Evolutionary conservation across 1,140 invertebrate species (phyloP).

Genomic region (Dufourea novaeangliae): DNA sequence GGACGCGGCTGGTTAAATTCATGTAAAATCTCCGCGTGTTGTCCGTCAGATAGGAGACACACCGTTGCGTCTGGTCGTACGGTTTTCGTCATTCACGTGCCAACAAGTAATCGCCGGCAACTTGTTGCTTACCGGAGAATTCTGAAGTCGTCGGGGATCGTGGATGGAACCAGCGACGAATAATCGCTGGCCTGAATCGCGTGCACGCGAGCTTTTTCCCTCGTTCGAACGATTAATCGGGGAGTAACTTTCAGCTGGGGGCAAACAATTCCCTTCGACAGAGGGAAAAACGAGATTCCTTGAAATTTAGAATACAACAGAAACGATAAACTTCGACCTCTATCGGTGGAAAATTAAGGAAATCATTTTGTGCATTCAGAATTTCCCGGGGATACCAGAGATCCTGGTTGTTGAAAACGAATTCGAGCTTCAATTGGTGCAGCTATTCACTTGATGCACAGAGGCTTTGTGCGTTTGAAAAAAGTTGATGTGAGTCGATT

Average conservation of each 20-base stretch:
- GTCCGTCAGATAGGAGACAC: background rate
- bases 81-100: constrained; percentile 64
- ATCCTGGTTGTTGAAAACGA: background rate
- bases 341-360: no score
- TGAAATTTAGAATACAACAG: no score
- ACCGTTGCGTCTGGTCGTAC: constrained; percentile 8
- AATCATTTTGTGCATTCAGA: no score
- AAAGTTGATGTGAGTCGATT: no score
- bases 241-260: constrained; percentile 21
- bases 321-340: no score
- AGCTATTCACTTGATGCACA: no score
- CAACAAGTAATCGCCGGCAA: constrained; percentile 62
- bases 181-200: constrained; percentile 33
- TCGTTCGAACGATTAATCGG: constrained; percentile 21
- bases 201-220: background rate
- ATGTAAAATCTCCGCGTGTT: constrained; percentile 26
- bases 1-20: constrained; percentile 38
- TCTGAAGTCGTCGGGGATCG: constrained; percentile 34
- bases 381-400: no score
- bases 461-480: no score
- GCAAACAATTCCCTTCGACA: background rate
- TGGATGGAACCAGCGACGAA: constrained; percentile 36
- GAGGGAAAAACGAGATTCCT: background rate
- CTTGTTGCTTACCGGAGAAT: constrained; percentile 65
- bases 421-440: background rate